Evolutionary conservation across 2,113 vertebrate genomes (phyloP).

Genomic region (Astur gentilis): DNA sequence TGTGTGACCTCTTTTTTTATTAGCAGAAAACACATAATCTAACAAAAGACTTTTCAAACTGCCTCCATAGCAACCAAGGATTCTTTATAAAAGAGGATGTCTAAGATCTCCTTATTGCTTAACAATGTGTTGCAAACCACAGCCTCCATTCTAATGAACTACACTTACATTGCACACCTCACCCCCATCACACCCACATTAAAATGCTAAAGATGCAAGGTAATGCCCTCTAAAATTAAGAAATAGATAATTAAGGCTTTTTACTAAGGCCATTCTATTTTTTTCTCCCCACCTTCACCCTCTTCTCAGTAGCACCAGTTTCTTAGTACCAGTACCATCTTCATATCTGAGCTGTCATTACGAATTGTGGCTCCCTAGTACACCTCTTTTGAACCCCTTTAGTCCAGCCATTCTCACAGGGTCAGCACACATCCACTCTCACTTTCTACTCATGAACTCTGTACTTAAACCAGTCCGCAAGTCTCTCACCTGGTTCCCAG

Average conservation of each 20-base stretch:
- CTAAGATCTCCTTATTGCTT: slow-evolving; percentile 1
- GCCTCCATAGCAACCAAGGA: slow-evolving; percentile 52
- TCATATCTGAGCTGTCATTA: background rate
- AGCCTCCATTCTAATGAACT: background rate
- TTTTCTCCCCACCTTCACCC: background rate
- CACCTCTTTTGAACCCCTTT: background rate
- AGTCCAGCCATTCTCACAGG: background rate
- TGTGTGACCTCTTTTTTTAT: background rate
- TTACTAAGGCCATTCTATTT: background rate
- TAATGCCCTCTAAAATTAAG: background rate
- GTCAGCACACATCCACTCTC: background rate
- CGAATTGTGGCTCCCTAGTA: background rate
- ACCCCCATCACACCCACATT: background rate
- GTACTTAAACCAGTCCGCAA: background rate
- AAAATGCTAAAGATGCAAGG: background rate
- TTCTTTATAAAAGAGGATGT: slow-evolving; percentile 24
- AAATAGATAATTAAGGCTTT: background rate
- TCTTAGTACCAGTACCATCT: background rate
- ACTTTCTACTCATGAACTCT: background rate
- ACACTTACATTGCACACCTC: background rate
- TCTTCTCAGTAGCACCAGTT: background rate
- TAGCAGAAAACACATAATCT: slow-evolving; percentile 24
- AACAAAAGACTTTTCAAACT: slow-evolving; percentile 45
- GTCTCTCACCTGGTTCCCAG: background rate
- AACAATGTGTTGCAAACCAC: background rate